Conservation (phyloP, 1,140 invertebrate genomes). For the Conus ventricosus region DNA sequence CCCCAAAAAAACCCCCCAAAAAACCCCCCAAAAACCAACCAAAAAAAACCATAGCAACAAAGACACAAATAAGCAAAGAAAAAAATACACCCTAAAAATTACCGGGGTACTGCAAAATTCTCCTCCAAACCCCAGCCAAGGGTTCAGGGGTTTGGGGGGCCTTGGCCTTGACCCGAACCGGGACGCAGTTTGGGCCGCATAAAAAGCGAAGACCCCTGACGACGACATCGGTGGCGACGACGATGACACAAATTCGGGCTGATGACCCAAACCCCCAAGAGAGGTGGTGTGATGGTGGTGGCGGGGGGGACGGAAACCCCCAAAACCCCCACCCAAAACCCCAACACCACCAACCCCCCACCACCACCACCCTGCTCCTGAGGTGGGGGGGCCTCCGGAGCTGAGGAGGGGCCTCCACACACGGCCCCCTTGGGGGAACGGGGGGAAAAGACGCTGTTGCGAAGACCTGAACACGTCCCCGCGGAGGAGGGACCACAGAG, state of each 20-base stretch:
- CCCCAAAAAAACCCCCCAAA: no score
- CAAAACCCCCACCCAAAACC: no score
- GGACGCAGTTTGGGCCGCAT: background rate
- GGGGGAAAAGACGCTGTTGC: no score
- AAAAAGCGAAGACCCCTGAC: background rate
- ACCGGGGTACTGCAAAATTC: conserved; percentile 11
- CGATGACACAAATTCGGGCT: background rate
- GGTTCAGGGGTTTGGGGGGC: background rate
- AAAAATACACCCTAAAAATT: background rate
- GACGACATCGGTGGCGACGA: conserved; percentile 14
- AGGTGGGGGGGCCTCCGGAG: no score
- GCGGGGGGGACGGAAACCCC: background rate
- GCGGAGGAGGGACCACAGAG: background rate
- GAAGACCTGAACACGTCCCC: background rate
- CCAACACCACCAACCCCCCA: no score
- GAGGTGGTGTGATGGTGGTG: background rate
- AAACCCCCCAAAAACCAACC: no score
- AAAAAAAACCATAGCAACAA: no score
- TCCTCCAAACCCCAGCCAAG: background rate
- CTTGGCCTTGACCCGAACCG: background rate
- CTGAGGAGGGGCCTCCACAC: no score
- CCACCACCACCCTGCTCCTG: no score
- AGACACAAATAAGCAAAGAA: background rate
- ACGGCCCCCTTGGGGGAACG: no score
- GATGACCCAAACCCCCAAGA: background rate